Base-by-base conservation (phyloP, 2,113 vertebrate genomes). In the Melospiza melodia region DNA sequence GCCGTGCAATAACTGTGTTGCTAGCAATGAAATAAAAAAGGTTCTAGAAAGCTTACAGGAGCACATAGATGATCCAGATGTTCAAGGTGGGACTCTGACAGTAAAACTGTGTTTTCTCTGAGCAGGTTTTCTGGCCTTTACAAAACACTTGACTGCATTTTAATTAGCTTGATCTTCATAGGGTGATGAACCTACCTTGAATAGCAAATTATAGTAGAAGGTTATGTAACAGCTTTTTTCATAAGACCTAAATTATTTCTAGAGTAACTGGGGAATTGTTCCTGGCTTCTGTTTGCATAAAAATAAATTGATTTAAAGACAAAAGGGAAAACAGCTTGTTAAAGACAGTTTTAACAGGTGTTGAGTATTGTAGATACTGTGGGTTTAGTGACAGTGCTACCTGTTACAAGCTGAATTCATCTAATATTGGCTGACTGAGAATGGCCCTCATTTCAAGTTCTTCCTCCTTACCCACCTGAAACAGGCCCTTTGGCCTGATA, bases 21-120 rank as follows among this genome's bases (percentile, higher is more conserved):
- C 98, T 86, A 98, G 98, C 23, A 98, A 93, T 37, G 98, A 99
- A 90, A 98, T 99, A 67, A 98, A 99, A 96, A 99, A 98, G 93
- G 98, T 99, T 66, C 97, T 99, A 27, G 98, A 98, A 87, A 98
- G 98, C 96, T 97, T 99, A 68, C 98, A 99, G 91, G 98, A 98
- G 16, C 99, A 98, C 93, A 95, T 98, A 62, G 97, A 98, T 72
- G 98, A 99, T 87, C 98, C 98, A 7, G 98, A 99, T 95, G 98
- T 99, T 87, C 98, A 98, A 98, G 99, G 99, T 99, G 92, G 96
- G 84, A 22, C n/a, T 71, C 7, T 43, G 55, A 19, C 17, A 14
- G 23, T 59, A 33, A 67, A 85, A 61, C 58, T 0, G 1, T 58
- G 3, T 66, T 79, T 76, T 68, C 20, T 82, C 44, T 59, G 14